phyloP scores from a whole-genome alignment of 2,113 vertebrate genomes.

The Prietella phreatophila region DNA sequence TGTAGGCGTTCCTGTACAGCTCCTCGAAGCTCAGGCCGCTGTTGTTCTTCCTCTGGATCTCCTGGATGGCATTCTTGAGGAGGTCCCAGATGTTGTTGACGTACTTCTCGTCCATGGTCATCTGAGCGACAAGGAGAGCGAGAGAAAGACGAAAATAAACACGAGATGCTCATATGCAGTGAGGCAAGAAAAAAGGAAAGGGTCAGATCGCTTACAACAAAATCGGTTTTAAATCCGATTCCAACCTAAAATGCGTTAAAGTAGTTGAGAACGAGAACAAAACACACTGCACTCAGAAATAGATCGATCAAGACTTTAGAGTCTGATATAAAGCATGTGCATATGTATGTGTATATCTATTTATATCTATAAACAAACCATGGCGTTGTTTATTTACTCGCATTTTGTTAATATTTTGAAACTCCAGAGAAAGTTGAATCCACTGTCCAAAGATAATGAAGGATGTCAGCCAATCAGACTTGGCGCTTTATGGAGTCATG shows the following conservation, averaged over 20 bases:
- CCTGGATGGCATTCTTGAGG: conserved; percentile 98
- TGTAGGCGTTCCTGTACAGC: conserved; percentile 98
- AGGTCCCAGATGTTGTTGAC: conserved; percentile 99
- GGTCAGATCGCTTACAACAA: not conserved
- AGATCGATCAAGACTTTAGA: not conserved
- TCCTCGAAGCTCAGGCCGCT: conserved; percentile 99
- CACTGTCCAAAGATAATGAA: not conserved
- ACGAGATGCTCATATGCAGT: not conserved
- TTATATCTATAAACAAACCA: too few species aligned
- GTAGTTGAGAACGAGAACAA: not conserved
- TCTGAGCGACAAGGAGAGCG: conserved; percentile 74
- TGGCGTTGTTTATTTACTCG: not conserved
- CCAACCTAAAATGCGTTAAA: not conserved
- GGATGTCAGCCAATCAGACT: not conserved
- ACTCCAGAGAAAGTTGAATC: not conserved
- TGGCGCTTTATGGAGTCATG: not conserved
- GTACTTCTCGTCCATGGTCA: conserved; percentile 99
- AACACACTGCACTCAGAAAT: not conserved
- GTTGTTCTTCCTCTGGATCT: conserved; percentile 99
- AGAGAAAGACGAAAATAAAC: not conserved
- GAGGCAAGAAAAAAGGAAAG: not conserved
- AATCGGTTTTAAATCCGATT: not conserved
- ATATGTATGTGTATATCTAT: too few species aligned
- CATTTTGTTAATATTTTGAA: not conserved
- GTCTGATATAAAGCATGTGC: too few species aligned